A percentile compares a stretch with the other conserved stretches of the same genome.
phyloP scores from a whole-genome alignment of 2,113 vertebrate species.

The Entelurus aequoreus region DNA sequence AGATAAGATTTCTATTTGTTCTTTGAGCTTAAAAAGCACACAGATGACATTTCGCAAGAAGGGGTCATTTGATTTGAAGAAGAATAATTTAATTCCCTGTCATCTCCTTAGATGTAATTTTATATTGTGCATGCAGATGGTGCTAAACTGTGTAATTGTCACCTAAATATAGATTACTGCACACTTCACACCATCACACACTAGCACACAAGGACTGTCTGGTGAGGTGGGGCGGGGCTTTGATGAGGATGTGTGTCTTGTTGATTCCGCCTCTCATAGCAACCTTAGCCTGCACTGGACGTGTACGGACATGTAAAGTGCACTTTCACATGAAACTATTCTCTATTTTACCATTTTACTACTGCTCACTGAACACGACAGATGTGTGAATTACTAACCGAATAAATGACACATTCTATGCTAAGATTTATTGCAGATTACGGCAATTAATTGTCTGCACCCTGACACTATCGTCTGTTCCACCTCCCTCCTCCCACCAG shows the following conservation, averaged over 20 bases:
- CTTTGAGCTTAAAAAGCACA: too few species aligned
- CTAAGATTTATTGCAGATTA: constrained; percentile 35
- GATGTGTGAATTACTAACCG: not conserved
- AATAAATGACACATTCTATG: not conserved
- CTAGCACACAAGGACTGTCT: not conserved
- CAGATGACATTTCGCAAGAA: too few species aligned
- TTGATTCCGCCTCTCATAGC: constrained; percentile 31
- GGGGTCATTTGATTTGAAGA: too few species aligned
- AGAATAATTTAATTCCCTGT: too few species aligned
- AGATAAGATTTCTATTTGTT: too few species aligned
- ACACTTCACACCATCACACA: too few species aligned
- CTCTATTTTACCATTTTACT: too few species aligned
- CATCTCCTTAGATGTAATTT: too few species aligned
- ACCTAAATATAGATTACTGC: constrained; percentile 15
- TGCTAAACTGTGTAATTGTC: constrained; percentile 17
- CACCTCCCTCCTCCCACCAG: constrained; percentile 1
- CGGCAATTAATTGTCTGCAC: constrained; percentile 16
- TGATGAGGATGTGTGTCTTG: constrained; percentile 27
- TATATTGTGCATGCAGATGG: too few species aligned
- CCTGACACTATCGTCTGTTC: constrained; percentile 56
- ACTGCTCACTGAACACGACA: not conserved
- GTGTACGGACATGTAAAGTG: constrained; percentile 5
- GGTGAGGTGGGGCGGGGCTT: not conserved
- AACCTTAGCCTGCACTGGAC: constrained; percentile 10
- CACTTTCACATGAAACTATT: not conserved